Base-by-base conservation (phyloP, 2,113 vertebrate genomes). In the Oreochromis tanganicae region DNA sequence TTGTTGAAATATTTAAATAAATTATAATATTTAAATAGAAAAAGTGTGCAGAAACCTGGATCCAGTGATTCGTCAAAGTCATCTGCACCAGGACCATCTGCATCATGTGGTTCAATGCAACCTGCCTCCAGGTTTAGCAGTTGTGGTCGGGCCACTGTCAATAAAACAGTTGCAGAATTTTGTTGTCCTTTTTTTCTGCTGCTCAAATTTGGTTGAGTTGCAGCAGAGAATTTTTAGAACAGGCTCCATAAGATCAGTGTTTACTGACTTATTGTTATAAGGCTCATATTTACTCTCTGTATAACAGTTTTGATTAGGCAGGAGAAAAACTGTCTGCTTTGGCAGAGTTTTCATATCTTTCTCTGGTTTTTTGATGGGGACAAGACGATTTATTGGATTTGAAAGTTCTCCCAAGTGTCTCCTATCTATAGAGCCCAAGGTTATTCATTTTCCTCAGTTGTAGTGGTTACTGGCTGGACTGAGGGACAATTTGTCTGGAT, bases 11-110 rank as follows among this genome's bases (percentile, higher is more conserved):
- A 2, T 13, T 73, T 9, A 27, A 73, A 0, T 46, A 73, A 73
- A 73, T 73, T 0, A 6, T 46, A 46, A 73, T 16, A 17, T 24
- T 38, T 13, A n/a, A 17, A 52, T 0, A 14, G 6, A 59, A 2
- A 16, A 12, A 4, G 1, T n/a, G 14, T 0, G 13, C 48, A 54
- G 81, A 68, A 80, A 43, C 13, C 11, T 71, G 17, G 6, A 3
- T 63, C 7, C 9, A 14, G 36, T 32, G 24, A 29, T 57, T 48
- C 24, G 5, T 43, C 24, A 16, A 11, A 27, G 71, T 17, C 3
- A 21, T 48, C n/a, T 81, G 34, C 9, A 38, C 17, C 24, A 1
- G 38, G 38, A 48, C 5, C 11, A 41, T 4, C 34, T 0, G 9
- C 2, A 9, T 3, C 6, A 38, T 80, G 34, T 68, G 38, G 29